Evolutionary conservation across 2,797 vertebrate species (phyloP).

Genomic region (Perdix hodgsoniae): DNA sequence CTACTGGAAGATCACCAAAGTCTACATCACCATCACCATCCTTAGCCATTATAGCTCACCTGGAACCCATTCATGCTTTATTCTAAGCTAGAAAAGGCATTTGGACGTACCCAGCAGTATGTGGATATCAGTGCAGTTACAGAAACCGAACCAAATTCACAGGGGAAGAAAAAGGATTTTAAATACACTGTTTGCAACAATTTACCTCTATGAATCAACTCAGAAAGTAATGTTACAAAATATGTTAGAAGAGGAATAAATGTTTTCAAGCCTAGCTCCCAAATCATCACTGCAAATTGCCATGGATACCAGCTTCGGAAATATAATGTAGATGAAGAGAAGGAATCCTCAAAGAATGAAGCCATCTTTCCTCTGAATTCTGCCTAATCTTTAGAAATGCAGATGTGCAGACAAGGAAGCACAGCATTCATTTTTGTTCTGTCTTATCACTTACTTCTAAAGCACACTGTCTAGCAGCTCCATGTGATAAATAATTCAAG

Average conservation of each 20-base stretch:
- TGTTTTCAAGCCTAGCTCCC: not conserved
- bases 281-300: not conserved
- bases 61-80: not conserved
- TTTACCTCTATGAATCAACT: not conserved
- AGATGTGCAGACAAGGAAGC: not conserved
- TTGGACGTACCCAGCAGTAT: not conserved
- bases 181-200: not conserved
- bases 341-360: conserved; percentile 27
- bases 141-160: not conserved
- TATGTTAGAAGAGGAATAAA: not conserved
- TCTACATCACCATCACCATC: not conserved
- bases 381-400: conserved; percentile 40
- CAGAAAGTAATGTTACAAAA: not conserved
- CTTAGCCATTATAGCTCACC: not conserved
- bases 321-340: not conserved
- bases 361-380: not conserved
- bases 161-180: not conserved
- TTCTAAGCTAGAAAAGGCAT: not conserved
- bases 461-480: not conserved
- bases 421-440: not conserved
- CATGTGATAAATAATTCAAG: conserved; percentile 23
- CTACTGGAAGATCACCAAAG: not conserved
- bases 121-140: not conserved
- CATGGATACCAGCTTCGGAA: conserved; percentile 48
- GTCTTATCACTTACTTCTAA: conserved; percentile 21